Conservation (phyloP, 2,888 invertebrate species). For the Synanthedon formicaeformis region DNA sequence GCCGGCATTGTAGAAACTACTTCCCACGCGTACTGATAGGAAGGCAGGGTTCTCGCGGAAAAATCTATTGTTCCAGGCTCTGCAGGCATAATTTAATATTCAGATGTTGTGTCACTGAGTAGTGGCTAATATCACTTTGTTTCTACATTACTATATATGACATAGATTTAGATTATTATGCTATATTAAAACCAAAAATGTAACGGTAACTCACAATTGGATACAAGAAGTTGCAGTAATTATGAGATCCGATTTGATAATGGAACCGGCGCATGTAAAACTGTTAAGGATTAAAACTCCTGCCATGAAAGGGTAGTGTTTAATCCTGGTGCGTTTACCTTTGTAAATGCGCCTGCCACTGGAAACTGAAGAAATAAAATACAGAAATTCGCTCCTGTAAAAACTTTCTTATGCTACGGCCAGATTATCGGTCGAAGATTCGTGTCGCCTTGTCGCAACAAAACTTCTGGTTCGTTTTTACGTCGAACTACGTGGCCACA, state of each 20-base stretch:
- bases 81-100: conserved; percentile 9
- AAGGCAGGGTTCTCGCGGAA: conserved; percentile 51
- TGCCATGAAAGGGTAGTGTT: conserved; percentile 47
- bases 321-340: conserved; percentile 31
- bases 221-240: conserved; percentile 53
- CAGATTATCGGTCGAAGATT: too few species aligned
- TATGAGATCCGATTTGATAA: conserved; percentile 44
- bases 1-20: conserved; percentile 31
- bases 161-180: too few species aligned
- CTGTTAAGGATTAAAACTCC: conserved; percentile 40
- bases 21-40: conserved; percentile 44
- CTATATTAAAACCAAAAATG: too few species aligned
- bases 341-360: conserved; percentile 28
- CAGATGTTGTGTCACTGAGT: not conserved
- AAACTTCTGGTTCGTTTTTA: too few species aligned
- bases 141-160: too few species aligned
- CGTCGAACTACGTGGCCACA: too few species aligned
- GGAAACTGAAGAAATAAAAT: conserved; percentile 16
- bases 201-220: conserved; percentile 33
- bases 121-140: too few species aligned
- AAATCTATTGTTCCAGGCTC: conserved; percentile 52
- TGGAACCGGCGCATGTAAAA: conserved; percentile 48
- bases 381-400: not conserved
- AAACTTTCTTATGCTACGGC: too few species aligned
- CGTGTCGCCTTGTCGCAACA: too few species aligned